Evolutionary conservation across 2,888 invertebrate species (phyloP).

Genomic region (Eledone cirrhosa): DNA sequence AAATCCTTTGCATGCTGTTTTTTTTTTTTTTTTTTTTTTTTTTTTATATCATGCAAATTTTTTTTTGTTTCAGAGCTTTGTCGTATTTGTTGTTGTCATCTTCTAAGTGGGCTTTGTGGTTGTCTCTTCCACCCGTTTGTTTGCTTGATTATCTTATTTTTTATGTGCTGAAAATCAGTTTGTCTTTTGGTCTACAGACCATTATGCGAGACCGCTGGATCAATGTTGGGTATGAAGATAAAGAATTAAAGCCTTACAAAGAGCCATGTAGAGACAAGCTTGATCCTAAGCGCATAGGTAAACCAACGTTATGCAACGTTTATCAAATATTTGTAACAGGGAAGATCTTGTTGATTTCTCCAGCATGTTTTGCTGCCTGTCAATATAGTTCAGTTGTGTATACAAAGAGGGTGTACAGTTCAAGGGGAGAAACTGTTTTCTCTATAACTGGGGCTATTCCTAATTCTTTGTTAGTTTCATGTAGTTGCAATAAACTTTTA

Average conservation of each 20-base stretch:
- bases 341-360: conserved; percentile 13
- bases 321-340: conserved; percentile 28
- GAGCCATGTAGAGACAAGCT: conserved; percentile 71
- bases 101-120: conserved; percentile 25
- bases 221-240: conserved; percentile 98
- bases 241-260: conserved; percentile 94
- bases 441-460: no score
- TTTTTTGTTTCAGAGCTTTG: conserved; percentile 30
- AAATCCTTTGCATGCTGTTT: conserved; percentile 28
- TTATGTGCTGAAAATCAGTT: conserved; percentile 32
- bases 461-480: no score
- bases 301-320: conserved; percentile 37
- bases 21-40: conserved; percentile 4
- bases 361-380: not conserved
- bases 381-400: no score
- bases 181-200: conserved; percentile 53
- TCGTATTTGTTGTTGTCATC: conserved; percentile 4
- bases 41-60: conserved; percentile 7
- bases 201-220: conserved; percentile 98
- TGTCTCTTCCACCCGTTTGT: conserved; percentile 28
- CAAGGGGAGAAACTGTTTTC: no score
- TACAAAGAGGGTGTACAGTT: no score
- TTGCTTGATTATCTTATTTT: conserved; percentile 29
- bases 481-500: no score
- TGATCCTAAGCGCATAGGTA: conserved; percentile 64